phyloP scores from a whole-genome alignment of 1,140 invertebrate species.

The Sinonovacula constricta region DNA sequence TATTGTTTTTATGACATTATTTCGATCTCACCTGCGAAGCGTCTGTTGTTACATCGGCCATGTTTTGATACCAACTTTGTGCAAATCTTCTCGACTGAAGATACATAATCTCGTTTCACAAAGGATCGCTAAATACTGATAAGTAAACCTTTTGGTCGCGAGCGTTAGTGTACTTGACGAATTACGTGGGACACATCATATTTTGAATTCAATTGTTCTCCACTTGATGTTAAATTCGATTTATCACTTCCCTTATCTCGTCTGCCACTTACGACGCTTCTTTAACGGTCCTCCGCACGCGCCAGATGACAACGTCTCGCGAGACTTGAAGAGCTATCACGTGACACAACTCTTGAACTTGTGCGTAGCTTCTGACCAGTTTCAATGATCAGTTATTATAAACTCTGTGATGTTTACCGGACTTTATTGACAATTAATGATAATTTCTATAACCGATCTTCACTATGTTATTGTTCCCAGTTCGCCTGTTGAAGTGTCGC shows the following conservation, averaged over 20 bases:
- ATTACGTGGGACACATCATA: conserved; percentile 16
- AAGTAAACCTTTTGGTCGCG: conserved; percentile 46
- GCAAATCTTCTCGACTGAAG: conserved; percentile 34
- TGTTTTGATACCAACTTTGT: conserved; percentile 40
- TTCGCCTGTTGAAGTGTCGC: too few species aligned
- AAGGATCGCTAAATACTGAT: conserved; percentile 35
- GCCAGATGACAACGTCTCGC: conserved; percentile 50
- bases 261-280: conserved; percentile 19
- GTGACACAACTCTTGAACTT: conserved; percentile 24
- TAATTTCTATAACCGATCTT: background rate
- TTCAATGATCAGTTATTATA: conserved; percentile 25
- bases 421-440: background rate
- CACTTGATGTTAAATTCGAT: conserved; percentile 42
- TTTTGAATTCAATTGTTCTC: conserved; percentile 23
- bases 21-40: conserved; percentile 35
- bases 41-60: conserved; percentile 18
- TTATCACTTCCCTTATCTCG: conserved; percentile 34
- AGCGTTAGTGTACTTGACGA: conserved; percentile 23
- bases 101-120: conserved; percentile 45
- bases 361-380: conserved; percentile 26
- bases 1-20: conserved; percentile 25
- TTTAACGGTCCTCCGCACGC: conserved; percentile 48
- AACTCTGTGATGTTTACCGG: background rate
- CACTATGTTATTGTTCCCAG: too few species aligned
- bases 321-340: conserved; percentile 40